Evolutionary conservation across 2,888 invertebrate species (phyloP), one percentile per base, ranked within the genome.

Genomic region (Cephus runcator): DNA sequence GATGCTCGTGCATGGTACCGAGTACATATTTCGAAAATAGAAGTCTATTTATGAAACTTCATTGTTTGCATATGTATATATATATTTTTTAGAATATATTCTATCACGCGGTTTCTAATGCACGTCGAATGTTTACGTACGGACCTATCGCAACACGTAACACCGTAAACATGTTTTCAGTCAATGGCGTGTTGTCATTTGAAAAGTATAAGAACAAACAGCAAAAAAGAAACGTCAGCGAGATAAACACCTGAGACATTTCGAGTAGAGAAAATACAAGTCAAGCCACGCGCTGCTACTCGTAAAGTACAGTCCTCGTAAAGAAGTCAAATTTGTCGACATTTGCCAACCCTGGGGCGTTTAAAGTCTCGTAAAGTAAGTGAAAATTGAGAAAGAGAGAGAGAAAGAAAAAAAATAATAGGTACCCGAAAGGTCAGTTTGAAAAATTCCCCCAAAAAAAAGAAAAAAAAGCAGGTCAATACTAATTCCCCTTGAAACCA

Each of bases 311-410:
- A 75, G 69, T 75, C 82, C 75, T 87, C 87, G 80, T 87, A 88
- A 88, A 88, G 76, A 83, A 84, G 85, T 87, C 86, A 86, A 86
- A 87, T 87, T 85, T 88, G 87, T 88, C 87, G 81, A 85, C 85
- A 84, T 85, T 85, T 81, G 76, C 78, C 83, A 34, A 77, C 78
- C 85, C 83, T 83, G 82, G 76, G 81, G 81, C 79, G 81, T 86
- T 88, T 88, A 87, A 86, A 86, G 78, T 86, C 84, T 86, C 86
- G 78, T 88, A 88, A 88, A 88, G 81, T 81, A 84, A 34, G 31
- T 71, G 23, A 56, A 56, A 56, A 73, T 75, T 56, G 76, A 75
- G 74, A 77, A 73, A 69, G 73, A 69, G 78, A 77, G 78, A 77
- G 75, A 75, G 75, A 36, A 69, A 79, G 69, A 73, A 56, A 78